Evolutionary conservation across 1,140 invertebrate genomes (phyloP).

Genomic region (Geopemphigus sp.): DNA sequence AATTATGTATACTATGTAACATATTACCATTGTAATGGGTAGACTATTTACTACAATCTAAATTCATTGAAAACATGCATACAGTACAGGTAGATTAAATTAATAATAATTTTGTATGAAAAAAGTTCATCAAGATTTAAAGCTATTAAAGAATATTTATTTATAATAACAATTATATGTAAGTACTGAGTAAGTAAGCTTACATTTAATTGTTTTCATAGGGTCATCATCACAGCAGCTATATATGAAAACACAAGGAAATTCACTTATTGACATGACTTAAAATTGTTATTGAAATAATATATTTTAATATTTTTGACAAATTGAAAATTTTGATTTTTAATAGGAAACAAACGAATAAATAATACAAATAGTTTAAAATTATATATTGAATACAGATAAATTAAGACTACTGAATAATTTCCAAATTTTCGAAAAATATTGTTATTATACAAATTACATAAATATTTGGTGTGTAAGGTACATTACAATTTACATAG

Average conservation of each 20-base stretch:
- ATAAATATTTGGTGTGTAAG: background rate
- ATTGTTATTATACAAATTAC: too few relatives aligned
- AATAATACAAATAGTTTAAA: too few relatives aligned
- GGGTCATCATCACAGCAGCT: slow-evolving; percentile 29
- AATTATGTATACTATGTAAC: too few relatives aligned
- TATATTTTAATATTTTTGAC: background rate
- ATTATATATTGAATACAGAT: background rate
- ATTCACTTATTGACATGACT: slow-evolving; percentile 19
- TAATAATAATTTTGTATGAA: background rate
- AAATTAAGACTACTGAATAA: background rate
- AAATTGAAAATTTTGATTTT: background rate
- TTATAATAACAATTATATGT: too few relatives aligned
- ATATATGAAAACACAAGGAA: slow-evolving; percentile 39
- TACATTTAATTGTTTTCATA: slow-evolving; percentile 36
- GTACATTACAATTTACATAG: background rate
- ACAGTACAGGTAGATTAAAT: too few relatives aligned
- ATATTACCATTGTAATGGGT: too few relatives aligned
- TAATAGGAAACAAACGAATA: too few relatives aligned
- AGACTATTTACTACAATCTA: too few relatives aligned
- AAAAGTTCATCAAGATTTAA: background rate
- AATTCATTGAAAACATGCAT: too few relatives aligned
- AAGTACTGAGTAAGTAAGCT: background rate
- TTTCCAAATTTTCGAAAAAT: background rate
- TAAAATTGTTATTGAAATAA: background rate
- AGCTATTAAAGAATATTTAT: background rate